These are phyloP conservation scores for Xestia ashworthii DNA, from an alignment of 2,888 invertebrate genomes.

Conservation along the genomic window DNA sequence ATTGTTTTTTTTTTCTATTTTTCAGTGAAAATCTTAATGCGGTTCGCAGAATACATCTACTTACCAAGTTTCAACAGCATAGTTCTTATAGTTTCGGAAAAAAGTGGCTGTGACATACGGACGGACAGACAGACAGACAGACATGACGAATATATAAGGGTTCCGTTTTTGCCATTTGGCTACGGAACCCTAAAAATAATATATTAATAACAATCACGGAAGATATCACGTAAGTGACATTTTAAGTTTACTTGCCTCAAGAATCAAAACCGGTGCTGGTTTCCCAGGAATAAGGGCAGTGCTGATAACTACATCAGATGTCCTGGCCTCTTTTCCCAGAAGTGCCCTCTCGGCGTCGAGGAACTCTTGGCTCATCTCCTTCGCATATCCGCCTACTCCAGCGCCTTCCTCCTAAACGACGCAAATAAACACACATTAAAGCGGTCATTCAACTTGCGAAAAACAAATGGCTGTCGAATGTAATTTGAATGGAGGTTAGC, in stretches of 20 bases:
- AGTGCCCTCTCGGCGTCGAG: conserved; percentile 96
- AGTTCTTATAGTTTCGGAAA: too few relatives aligned
- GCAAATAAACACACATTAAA: conserved; percentile 44
- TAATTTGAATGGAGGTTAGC: conserved; percentile 24
- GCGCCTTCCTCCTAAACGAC: conserved; percentile 92
- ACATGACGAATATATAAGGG: too few relatives aligned
- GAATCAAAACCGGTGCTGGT: conserved; percentile 94
- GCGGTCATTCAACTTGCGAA: conserved; percentile 40
- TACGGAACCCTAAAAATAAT: too few relatives aligned
- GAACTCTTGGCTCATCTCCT: conserved; percentile 96
- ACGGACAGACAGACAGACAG: too few relatives aligned
- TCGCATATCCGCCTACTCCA: conserved; percentile 93
- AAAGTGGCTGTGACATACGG: too few relatives aligned
- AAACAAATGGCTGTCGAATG: conserved; percentile 11
- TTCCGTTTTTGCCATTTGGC: too few relatives aligned
- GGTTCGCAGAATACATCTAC: too few relatives aligned
- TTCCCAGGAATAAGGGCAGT: conserved; percentile 97
- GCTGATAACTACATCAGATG: conserved; percentile 96
- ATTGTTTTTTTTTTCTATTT: too few relatives aligned
- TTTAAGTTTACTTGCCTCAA: conserved; percentile 90
- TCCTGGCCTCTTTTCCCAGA: conserved; percentile 96
- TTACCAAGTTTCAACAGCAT: too few relatives aligned
- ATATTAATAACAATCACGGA: too few relatives aligned
- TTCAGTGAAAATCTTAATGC: too few relatives aligned
- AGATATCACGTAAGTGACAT: too few relatives aligned